Evolutionary conservation across 2,888 invertebrate species (phyloP).

Genomic region (Steinernema hermaphroditum): DNA sequence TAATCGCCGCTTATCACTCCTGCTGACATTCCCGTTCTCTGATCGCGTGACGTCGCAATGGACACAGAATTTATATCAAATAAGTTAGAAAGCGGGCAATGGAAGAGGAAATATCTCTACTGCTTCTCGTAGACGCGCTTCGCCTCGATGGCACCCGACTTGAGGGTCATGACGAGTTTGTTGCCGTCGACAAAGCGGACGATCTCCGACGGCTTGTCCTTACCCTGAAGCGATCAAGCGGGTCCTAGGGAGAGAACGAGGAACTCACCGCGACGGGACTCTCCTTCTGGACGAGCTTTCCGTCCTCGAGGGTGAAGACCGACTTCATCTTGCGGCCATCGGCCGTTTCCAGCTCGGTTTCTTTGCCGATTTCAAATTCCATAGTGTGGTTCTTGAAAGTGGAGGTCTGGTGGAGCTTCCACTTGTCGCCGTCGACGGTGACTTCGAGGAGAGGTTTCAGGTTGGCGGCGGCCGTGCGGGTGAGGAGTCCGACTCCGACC

Average conservation of each 20-base stretch:
- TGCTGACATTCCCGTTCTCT: too few relatives aligned
- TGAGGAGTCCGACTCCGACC: constrained; percentile 52
- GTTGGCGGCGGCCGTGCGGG: constrained; percentile 54
- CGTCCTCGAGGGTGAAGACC: constrained; percentile 43
- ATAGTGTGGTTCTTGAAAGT: constrained; percentile 47
- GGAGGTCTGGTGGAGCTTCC: constrained; percentile 47
- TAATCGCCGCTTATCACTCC: too few relatives aligned
- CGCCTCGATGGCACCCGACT: constrained; percentile 42
- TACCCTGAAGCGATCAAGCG: constrained; percentile 36
- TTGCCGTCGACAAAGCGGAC: constrained; percentile 49
- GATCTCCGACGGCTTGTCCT: constrained; percentile 46
- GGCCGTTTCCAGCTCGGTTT: constrained; percentile 38
- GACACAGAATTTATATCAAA: too few relatives aligned
- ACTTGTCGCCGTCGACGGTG: constrained; percentile 43
- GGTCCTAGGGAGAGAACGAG: not conserved
- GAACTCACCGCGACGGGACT: constrained; percentile 43
- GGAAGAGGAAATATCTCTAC: not conserved
- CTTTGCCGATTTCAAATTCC: constrained; percentile 41
- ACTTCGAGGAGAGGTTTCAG: constrained; percentile 51
- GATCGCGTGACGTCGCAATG: too few relatives aligned
- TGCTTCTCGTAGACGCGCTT: constrained; percentile 20
- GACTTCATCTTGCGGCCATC: constrained; percentile 53
- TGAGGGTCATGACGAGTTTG: constrained; percentile 44
- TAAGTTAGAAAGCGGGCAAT: too few relatives aligned
- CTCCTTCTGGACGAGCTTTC: constrained; percentile 52